These are phyloP conservation scores for Emberiza fucata DNA, from an alignment of 2,113 vertebrate species.

Conservation along the genomic window DNA sequence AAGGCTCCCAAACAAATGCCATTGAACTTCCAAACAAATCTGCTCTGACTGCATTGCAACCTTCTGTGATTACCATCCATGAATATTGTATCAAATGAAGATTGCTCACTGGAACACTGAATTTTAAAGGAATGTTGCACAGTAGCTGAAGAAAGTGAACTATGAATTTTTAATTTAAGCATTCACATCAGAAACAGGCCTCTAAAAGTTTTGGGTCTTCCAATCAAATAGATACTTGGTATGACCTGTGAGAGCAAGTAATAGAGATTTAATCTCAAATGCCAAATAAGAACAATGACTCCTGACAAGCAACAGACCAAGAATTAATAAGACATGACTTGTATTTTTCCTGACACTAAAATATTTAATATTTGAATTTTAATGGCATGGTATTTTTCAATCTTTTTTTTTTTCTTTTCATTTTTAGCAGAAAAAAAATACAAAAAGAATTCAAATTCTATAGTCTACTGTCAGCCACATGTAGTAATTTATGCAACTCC, in stretches of 20 bases:
- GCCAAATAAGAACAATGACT: neutral
- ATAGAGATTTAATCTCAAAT: neutral
- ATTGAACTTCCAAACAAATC: constrained; percentile 44
- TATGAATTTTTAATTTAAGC: constrained; percentile 55
- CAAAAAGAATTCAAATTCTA: neutral
- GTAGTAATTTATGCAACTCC: constrained; percentile 9
- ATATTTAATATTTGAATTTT: neutral
- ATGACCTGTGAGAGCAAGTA: neutral
- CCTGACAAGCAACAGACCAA: neutral
- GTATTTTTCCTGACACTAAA: neutral
- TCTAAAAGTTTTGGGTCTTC: neutral
- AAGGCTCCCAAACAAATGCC: constrained; percentile 44
- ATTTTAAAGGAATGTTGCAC: constrained; percentile 37
- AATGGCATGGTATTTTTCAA: neutral
- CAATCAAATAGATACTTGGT: neutral
- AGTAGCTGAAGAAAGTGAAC: constrained; percentile 6
- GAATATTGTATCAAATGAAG: constrained; percentile 54
- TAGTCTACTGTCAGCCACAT: neutral
- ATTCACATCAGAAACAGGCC: neutral
- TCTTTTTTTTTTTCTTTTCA: neutral
- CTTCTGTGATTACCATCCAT: constrained; percentile 51
- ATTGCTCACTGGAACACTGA: constrained; percentile 36
- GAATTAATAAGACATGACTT: neutral
- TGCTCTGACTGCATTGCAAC: constrained; percentile 38
- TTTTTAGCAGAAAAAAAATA: neutral